phyloP scores from a whole-genome alignment of 2,888 invertebrate species.

The Sarcophaga rosellei region DNA sequence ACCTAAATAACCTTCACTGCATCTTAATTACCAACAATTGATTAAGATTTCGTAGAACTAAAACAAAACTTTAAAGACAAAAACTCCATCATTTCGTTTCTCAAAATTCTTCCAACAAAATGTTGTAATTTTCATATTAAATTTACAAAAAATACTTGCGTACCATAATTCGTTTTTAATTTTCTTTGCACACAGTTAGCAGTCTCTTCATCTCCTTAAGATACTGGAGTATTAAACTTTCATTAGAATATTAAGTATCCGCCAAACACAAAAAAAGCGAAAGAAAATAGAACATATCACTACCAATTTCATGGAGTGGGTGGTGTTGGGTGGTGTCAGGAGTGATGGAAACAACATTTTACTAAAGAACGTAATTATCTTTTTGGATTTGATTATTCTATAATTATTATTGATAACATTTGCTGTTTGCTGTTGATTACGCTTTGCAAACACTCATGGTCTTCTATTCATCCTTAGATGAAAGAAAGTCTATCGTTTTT shows the following conservation, averaged over 20 bases:
- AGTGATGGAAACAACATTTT: constrained; percentile 14
- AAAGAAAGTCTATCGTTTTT: background rate
- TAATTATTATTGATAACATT: constrained; percentile 53
- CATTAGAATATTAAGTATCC: background rate
- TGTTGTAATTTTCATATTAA: no score
- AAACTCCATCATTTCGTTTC: no score
- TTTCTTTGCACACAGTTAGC: no score
- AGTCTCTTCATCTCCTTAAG: no score
- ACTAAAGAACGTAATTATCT: constrained; percentile 31
- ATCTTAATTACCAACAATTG: no score
- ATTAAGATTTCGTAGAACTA: no score
- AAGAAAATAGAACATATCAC: background rate
- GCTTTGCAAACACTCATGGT: constrained; percentile 15
- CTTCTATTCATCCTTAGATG: background rate
- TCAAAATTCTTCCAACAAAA: no score
- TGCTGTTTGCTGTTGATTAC: constrained; percentile 29
- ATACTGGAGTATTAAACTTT: constrained; percentile 4
- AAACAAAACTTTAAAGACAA: no score
- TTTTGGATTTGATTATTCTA: constrained; percentile 42
- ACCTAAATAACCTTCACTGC: no score
- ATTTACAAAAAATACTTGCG: no score
- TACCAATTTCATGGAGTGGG: background rate
- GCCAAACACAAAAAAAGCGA: background rate
- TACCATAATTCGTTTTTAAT: no score
- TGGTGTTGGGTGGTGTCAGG: background rate